These are phyloP conservation scores for Pterocles gutturalis DNA, from an alignment of 2,113 vertebrate genomes.

Conservation along the genomic window DNA sequence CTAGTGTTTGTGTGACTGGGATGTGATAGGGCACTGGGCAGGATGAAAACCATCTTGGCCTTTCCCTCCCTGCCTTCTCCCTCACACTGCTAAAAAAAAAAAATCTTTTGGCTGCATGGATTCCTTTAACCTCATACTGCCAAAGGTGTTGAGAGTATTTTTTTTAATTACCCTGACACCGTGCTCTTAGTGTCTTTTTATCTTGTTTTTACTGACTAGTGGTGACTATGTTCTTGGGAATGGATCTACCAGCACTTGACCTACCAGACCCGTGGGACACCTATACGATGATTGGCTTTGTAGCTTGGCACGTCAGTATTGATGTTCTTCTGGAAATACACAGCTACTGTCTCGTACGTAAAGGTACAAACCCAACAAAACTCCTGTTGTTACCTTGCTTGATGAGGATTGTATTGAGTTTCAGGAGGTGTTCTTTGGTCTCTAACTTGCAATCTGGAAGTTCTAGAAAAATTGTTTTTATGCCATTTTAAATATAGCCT, in stretches of 20 bases:
- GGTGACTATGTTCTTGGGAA: conserved; percentile 84
- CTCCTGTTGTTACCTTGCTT: neutral
- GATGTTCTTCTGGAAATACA: conserved; percentile 85
- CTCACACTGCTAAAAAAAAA: neutral
- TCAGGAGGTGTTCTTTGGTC: neutral
- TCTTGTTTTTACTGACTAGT: conserved; percentile 48
- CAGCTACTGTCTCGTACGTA: conserved; percentile 74
- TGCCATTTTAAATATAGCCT: neutral
- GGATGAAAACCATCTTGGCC: neutral
- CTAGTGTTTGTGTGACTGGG: neutral
- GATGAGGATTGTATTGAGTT: neutral
- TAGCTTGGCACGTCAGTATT: conserved; percentile 82
- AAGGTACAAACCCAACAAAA: conserved; percentile 65
- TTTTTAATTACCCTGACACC: neutral
- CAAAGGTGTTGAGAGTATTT: neutral
- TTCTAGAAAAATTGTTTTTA: neutral
- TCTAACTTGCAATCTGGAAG: neutral
- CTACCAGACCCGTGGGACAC: conserved; percentile 82
- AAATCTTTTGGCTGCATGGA: neutral
- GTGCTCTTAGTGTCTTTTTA: accelerated
- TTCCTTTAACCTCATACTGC: neutral
- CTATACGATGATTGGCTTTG: conserved; percentile 80
- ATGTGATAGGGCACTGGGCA: neutral
- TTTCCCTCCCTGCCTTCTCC: neutral
- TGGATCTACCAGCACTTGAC: conserved; percentile 82